Percentiles rank a stretch among this genome's conserved stretches.
Evolutionary conservation across 2,113 vertebrate species (phyloP).

Genomic region (Platichthys flesus): DNA sequence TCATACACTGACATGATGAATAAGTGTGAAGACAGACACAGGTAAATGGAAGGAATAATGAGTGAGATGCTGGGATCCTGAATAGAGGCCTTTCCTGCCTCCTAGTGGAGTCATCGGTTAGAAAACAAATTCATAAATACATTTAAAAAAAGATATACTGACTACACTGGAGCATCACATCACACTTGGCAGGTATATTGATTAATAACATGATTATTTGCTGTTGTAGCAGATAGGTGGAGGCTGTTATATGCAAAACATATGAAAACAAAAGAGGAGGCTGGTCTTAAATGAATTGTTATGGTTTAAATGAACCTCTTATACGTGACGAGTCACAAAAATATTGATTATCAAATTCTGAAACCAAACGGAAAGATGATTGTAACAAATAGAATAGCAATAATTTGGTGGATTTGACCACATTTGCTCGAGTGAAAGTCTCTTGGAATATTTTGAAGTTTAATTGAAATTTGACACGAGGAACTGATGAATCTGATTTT

Average conservation of each 20-base stretch:
- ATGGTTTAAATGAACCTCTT: background rate
- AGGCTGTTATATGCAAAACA: background rate
- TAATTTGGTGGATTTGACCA: no score
- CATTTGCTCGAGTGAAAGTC: no score
- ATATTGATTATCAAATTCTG: no score
- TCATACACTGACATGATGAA: background rate
- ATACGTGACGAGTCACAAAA: no score
- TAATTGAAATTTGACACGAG: background rate
- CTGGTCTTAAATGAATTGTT: background rate
- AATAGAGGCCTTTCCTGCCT: constrained; percentile 70
- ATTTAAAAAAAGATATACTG: background rate
- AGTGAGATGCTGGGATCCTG: background rate
- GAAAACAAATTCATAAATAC: background rate
- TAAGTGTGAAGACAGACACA: background rate
- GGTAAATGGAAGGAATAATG: background rate
- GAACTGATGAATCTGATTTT: background rate
- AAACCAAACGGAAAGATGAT: no score
- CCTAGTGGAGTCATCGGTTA: constrained; percentile 68
- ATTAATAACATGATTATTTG: background rate
- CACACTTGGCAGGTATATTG: background rate
- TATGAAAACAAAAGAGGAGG: no score
- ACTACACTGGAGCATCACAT: background rate
- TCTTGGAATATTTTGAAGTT: no score
- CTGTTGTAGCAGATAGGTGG: background rate
- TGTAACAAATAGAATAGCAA: no score